These are phyloP conservation scores for Stramonita haemastoma DNA, from an alignment of 2,888 invertebrate species.

Conservation along the genomic window DNA sequence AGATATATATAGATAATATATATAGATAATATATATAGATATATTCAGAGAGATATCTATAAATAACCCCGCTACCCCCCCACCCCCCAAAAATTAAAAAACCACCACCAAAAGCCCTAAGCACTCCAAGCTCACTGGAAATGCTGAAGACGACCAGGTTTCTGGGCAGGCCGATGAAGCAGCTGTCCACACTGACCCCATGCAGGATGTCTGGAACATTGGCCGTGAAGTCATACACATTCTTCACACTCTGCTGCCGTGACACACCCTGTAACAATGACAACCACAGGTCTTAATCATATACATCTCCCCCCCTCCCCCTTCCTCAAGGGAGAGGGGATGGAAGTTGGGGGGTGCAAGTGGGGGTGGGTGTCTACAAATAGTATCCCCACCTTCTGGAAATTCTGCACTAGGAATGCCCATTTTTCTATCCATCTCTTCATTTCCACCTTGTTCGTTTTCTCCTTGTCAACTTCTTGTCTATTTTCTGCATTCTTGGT, in stretches of 20 bases:
- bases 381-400: no score
- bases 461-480: no score
- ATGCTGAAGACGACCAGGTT: conserved; percentile 35
- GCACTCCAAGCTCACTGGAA: conserved; percentile 5
- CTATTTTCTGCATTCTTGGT: no score
- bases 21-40: no score
- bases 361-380: no score
- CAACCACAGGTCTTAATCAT: not conserved
- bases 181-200: conserved; percentile 26
- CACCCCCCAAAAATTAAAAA: not conserved
- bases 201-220: conserved; percentile 15
- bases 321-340: no score
- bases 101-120: not conserved
- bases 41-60: no score
- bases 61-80: not conserved
- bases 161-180: conserved; percentile 27
- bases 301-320: no score
- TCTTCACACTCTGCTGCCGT: conserved; percentile 31
- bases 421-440: no score
- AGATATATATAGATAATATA: no score
- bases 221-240: conserved; percentile 32
- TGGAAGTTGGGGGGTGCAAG: no score
- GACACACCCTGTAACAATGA: conserved; percentile 25
- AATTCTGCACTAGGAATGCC: no score
- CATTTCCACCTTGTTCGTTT: not conserved